phyloP scores from a whole-genome alignment of 1,140 invertebrate species.

The Arion vulgaris region DNA sequence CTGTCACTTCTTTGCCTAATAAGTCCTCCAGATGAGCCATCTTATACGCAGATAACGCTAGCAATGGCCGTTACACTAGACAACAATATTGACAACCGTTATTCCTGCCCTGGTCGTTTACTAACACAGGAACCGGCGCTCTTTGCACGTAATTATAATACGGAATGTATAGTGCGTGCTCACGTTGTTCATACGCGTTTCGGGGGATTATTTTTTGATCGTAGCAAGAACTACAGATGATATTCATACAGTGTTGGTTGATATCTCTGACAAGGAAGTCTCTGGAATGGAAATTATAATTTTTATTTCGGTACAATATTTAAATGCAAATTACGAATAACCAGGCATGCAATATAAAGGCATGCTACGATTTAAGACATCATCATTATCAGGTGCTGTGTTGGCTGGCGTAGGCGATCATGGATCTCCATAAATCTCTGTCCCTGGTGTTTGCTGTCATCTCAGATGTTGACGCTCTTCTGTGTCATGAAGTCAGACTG shows the following conservation, averaged over 20 bases:
- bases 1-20: slow-evolving; percentile 8
- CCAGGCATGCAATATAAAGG: neutral
- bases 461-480: too few species aligned
- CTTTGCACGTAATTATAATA: neutral
- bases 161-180: neutral
- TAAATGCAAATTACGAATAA: too few species aligned
- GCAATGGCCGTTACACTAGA: neutral
- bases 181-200: neutral
- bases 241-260: neutral
- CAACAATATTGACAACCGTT: neutral
- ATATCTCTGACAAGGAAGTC: neutral
- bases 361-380: neutral
- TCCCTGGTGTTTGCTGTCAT: too few species aligned
- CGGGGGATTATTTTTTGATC: neutral
- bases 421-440: too few species aligned
- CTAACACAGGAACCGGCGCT: neutral
- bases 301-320: too few species aligned
- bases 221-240: neutral
- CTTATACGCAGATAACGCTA: neutral
- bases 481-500: too few species aligned
- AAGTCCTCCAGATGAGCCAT: slow-evolving; percentile 7
- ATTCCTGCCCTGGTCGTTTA: neutral
- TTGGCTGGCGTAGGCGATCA: too few species aligned
- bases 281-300: too few species aligned
- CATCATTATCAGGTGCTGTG: too few species aligned